These are phyloP conservation scores for Xyliphius kryptos DNA, from an alignment of 2,113 vertebrate species.

Conservation along the genomic window DNA sequence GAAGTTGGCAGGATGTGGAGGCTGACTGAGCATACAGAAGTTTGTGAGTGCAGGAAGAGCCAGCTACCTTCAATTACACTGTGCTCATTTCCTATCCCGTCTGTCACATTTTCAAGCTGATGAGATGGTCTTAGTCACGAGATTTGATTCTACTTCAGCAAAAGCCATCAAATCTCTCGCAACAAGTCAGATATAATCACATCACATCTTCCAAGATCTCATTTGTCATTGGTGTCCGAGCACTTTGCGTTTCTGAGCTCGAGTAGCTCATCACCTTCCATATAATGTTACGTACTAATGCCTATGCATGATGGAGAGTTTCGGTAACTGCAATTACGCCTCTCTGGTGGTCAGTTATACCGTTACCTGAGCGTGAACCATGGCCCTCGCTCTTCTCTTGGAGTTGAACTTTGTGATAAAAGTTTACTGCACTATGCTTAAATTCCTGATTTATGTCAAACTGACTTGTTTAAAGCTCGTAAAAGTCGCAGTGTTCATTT, in stretches of 20 bases:
- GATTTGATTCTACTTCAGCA: slow-evolving; percentile 9
- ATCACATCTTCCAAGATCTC: slow-evolving; percentile 5
- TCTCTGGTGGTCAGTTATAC: slow-evolving; percentile 23
- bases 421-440: neutral
- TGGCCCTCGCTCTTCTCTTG: too few species aligned
- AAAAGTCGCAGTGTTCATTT: slow-evolving; percentile 6
- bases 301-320: neutral
- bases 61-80: slow-evolving; percentile 30
- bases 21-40: slow-evolving; percentile 26
- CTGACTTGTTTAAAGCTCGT: slow-evolving; percentile 9
- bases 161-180: slow-evolving; percentile 25
- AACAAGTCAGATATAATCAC: slow-evolving; percentile 26
- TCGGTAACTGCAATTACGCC: neutral
- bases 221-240: slow-evolving; percentile 23
- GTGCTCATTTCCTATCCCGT: slow-evolving; percentile 26
- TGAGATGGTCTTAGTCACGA: slow-evolving; percentile 23
- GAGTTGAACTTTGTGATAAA: neutral
- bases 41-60: slow-evolving; percentile 25
- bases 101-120: slow-evolving; percentile 26
- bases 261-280: slow-evolving; percentile 4
- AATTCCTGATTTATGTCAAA: neutral
- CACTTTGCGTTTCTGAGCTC: slow-evolving; percentile 10
- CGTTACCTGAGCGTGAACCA: slow-evolving; percentile 20
- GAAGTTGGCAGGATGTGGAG: slow-evolving; percentile 19
- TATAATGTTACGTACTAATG: slow-evolving; percentile 21